Evolutionary conservation across 2,113 vertebrate species (phyloP), one percentile per base, ranked within the genome.

Genomic region (Uria aalge): DNA sequence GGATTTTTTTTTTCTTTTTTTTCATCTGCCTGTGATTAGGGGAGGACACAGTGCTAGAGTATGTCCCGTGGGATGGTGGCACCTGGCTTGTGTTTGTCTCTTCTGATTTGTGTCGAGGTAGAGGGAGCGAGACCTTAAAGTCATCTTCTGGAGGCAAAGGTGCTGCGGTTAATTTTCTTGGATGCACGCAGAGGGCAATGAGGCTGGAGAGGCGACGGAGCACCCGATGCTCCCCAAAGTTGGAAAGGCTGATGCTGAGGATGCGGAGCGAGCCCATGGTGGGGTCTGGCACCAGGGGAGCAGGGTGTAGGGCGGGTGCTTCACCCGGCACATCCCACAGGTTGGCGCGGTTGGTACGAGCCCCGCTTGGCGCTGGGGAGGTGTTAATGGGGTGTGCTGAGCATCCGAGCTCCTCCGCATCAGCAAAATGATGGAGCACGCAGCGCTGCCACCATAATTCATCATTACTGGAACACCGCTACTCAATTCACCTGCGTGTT

Each of bases 1-100:
- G 96, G 92, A 77, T 88, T 95, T 95, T 52, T 62, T 82, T 87
- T 66, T 79, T 30, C 87, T 82, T 90, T 81, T 85, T 41, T 86
- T 88, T 96, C 96, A 97, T 97, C 97, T 97, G 92, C 45, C 57
- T 85, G 80, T 88, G 95, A 86, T 96, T 95, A 97, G 72, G 77
- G 53, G 56, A 92, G 88, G 74, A 62, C 45, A 10, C 64, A 56
- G 85, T 0, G 0, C 53, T 32, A 15, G 82, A 89, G 48, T 2
- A 59, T 32, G 68, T 67, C 41, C 88, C 52, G 72, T 24, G 47
- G 72, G 68, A 41, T n/a, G 63, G 71, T 55, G 88, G 82, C 66
- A 52, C 20, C 48, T 23, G 1, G 56, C 45, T 86, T 11, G 64
- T 48, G 55, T 71, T 86, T 82, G 79, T 57, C 62, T 72, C 40